Evolutionary conservation across 2,113 vertebrate genomes (phyloP).

Genomic region (Cervus canadensis): DNA sequence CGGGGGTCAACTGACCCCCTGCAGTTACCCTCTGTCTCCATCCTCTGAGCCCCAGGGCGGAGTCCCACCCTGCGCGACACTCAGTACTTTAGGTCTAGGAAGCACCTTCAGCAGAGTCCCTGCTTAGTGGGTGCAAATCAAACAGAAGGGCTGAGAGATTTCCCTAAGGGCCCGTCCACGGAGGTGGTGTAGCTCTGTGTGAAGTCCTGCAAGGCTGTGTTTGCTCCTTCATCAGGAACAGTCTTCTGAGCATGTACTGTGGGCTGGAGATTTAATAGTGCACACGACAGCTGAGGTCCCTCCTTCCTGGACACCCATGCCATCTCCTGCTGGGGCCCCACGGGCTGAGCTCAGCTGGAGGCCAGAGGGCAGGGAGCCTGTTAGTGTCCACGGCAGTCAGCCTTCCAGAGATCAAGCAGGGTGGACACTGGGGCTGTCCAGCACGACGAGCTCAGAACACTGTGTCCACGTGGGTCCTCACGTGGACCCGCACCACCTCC

Average conservation of each 20-base stretch:
- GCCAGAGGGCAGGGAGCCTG: neutral
- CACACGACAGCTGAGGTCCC: accelerated
- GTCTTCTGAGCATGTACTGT: accelerated
- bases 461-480: accelerated
- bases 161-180: too few relatives aligned
- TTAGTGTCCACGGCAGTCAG: accelerated
- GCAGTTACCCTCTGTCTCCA: neutral
- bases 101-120: too few relatives aligned
- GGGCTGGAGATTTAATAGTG: neutral
- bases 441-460: accelerated
- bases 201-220: neutral
- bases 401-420: neutral
- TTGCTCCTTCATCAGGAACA: neutral
- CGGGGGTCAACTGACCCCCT: neutral
- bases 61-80: accelerated
- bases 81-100: neutral
- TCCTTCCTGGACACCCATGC: too few relatives aligned
- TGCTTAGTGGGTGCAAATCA: too few relatives aligned
- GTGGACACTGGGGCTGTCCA: accelerated
- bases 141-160: too few relatives aligned
- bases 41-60: neutral
- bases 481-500: accelerated
- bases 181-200: neutral
- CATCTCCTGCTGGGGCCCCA: neutral
- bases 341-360: neutral